Percentiles rank a stretch among this genome's conserved stretches.
phyloP scores from a whole-genome alignment of 2,797 vertebrate species.

The Yasuhikotakia modesta region DNA sequence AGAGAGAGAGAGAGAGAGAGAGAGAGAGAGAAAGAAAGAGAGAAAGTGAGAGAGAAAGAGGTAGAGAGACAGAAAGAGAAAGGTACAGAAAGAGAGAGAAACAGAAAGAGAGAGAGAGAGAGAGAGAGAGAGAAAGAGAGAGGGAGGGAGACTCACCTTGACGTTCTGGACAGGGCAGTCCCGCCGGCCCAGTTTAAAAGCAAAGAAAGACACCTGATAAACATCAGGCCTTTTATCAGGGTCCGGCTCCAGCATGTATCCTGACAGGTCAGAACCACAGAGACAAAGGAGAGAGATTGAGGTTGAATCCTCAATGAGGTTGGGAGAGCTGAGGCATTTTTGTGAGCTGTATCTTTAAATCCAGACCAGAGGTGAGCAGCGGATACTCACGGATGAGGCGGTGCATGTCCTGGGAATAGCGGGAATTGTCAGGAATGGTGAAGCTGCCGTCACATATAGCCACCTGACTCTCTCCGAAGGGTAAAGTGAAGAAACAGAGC shows the following conservation, averaged over 20 bases:
- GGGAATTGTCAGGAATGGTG: conserved; percentile 97
- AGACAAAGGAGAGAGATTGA: conserved; percentile 26
- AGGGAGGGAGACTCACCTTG: conserved; percentile 79
- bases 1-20: too few species aligned
- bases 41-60: too few species aligned
- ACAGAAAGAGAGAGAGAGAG: too few species aligned
- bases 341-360: too few species aligned
- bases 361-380: not conserved
- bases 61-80: too few species aligned
- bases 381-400: conserved; percentile 95
- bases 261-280: conserved; percentile 68
- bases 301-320: too few species aligned
- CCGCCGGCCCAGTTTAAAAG: conserved; percentile 89
- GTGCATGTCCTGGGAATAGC: conserved; percentile 97
- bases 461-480: conserved; percentile 99
- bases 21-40: too few species aligned
- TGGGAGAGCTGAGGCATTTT: not conserved
- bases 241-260: conserved; percentile 98
- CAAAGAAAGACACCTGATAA: conserved; percentile 95
- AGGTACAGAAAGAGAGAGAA: too few species aligned
- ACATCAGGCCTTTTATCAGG: conserved; percentile 96
- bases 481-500: conserved; percentile 96
- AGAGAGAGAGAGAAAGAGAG: too few species aligned
- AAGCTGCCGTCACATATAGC: conserved; percentile 98
- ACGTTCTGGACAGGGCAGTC: conserved; percentile 92